Evolutionary conservation across 2,888 invertebrate genomes (phyloP), one percentile per base, ranked within the genome.

Genomic region (Baronia brevicornis): DNA sequence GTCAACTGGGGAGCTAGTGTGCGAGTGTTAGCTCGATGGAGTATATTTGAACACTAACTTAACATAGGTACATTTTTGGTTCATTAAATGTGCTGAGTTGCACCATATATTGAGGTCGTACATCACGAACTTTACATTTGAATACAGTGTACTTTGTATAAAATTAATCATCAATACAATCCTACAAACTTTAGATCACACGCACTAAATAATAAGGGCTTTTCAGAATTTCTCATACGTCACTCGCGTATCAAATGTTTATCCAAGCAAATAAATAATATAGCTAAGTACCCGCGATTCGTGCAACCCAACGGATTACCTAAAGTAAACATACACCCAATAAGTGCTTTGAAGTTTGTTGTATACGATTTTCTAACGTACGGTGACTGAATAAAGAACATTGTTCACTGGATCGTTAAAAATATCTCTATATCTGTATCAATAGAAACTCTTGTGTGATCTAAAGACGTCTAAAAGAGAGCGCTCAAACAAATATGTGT

Each of bases 401-500:
- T 25, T 28, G 28, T 33, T 20, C 31, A n/a, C 11, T 4, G 9
- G 13, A 8, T n/a, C n/a, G 6, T 5, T 12, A 6, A 4, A 21
- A 10, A 27, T 18, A 33, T 32, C 22, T 33, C 36, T 40, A n/a
- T n/a, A 43, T 46, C 40, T 44, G 43, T 64, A 69, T 71, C 64
- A 69, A 68, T 67, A 65, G 63, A 54, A 54, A 59, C 63, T 56
- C 63, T 72, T 71, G 67, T 71, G 60, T 65, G 73, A 71, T 70
- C 66, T 57, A 54, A 66, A 70, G 68, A 70, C 69, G 68, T 73
- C 66, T 66, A 62, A 72, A 58, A 60, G 63, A 70, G 70, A 69
- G 34, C 54, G 58, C 55, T 49, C 56, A 55, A 50, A 54, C 59
- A 62, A 70, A 71, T 60, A 52, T 65, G 64, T 60, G 58, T 60